Conservation (phyloP, 2,888 invertebrate genomes). For the Sepiola atlantica region DNA sequence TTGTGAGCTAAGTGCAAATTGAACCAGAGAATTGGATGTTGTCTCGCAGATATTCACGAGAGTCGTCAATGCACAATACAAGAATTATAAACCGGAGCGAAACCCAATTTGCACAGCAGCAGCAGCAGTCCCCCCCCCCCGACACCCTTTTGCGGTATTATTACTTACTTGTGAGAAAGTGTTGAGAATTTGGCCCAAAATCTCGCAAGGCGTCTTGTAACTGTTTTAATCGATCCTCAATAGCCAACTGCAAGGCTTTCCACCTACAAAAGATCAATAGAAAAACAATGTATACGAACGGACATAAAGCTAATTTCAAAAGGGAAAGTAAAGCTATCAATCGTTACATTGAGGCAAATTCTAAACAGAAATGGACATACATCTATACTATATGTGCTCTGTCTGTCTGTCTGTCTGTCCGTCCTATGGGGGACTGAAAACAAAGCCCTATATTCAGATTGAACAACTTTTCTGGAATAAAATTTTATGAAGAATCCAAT, state of each 20-base stretch:
- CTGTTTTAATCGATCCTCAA: conserved; percentile 85
- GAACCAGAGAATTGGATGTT: background rate
- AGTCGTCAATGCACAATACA: background rate
- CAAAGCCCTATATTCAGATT: too few species aligned
- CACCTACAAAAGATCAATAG: conserved; percentile 79
- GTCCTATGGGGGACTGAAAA: too few species aligned
- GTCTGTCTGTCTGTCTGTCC: too few species aligned
- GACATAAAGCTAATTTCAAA: background rate
- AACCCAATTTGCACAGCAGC: background rate
- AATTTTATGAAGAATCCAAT: too few species aligned
- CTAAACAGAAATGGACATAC: background rate
- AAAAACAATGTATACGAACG: background rate
- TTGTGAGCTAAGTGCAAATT: background rate
- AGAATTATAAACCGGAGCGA: background rate
- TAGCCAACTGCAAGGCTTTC: conserved; percentile 88
- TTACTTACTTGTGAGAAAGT: conserved; percentile 74
- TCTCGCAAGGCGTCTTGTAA: conserved; percentile 88
- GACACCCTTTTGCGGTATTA: background rate
- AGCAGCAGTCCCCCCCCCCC: too few species aligned
- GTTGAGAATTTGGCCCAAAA: conserved; percentile 82
- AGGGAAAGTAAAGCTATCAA: background rate
- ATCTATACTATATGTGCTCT: too few species aligned
- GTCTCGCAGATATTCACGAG: background rate
- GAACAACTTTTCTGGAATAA: too few species aligned
- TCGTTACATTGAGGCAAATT: background rate